phyloP scores from a whole-genome alignment of 2,797 vertebrate genomes.

The Crenuchus spilurus region DNA sequence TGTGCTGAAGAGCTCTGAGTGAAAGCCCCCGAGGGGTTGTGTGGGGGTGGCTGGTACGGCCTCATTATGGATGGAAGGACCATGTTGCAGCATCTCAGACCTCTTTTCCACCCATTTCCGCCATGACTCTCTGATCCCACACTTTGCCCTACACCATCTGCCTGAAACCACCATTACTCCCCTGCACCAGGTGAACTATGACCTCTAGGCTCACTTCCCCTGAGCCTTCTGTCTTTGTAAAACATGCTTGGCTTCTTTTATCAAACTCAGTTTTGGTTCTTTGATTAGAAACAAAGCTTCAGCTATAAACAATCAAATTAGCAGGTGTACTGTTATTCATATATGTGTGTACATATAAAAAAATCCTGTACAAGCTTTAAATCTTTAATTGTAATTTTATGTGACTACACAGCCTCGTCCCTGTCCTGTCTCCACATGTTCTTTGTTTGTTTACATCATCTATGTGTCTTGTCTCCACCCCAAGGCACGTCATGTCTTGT shows the following conservation, averaged over 20 bases:
- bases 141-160: background rate
- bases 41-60: background rate
- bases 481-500: no score
- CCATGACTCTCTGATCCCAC: background rate
- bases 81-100: background rate
- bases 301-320: background rate
- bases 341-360: no score
- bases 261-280: conserved; percentile 21
- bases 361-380: no score
- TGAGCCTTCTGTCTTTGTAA: conserved; percentile 2
- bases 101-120: background rate
- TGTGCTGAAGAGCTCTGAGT: conserved; percentile 20
- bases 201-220: conserved; percentile 8
- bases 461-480: no score
- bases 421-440: no score
- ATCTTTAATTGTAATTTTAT: no score
- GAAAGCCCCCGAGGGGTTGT: background rate
- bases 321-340: background rate
- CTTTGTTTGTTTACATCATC: no score
- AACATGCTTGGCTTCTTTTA: background rate
- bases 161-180: background rate
- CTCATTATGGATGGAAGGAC: background rate
- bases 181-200: conserved; percentile 20
- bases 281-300: background rate
- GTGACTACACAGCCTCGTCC: no score